Percentiles rank a stretch among this genome's conserved stretches.
These are phyloP conservation scores for Helicolenus hilgendorfi DNA, from an alignment of 2,797 vertebrate species.

Conservation along the genomic window DNA sequence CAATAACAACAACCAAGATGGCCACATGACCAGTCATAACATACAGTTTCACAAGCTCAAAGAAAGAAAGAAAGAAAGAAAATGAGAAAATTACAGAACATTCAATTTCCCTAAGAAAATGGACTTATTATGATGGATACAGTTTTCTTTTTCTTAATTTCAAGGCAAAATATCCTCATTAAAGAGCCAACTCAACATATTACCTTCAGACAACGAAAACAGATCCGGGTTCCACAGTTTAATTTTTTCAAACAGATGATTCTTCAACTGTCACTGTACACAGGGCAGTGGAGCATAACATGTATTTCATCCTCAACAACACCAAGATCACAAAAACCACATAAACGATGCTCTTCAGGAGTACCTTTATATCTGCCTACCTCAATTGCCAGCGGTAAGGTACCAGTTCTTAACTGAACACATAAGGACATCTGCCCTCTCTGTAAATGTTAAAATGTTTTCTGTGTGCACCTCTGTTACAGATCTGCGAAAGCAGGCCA, in stretches of 20 bases:
- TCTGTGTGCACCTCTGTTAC: conserved; percentile 19
- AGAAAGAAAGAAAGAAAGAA: no score
- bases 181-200: background rate
- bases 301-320: no score
- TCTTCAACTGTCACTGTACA: background rate
- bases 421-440: no score
- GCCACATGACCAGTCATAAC: background rate
- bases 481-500: conserved; percentile 98
- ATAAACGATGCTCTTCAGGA: no score
- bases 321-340: no score
- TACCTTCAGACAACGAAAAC: background rate
- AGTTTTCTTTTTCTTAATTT: background rate
- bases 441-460: background rate
- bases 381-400: no score
- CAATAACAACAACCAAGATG: no score
- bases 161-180: background rate
- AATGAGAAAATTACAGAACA: background rate
- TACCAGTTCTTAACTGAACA: no score
- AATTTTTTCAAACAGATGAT: background rate
- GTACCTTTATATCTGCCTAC: no score
- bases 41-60: background rate
- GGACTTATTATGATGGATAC: background rate
- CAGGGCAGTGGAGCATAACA: no score
- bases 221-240: background rate
- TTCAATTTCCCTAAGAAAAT: background rate